Evolutionary conservation across 2,888 invertebrate species (phyloP), one percentile per base, ranked within the genome.

Genomic region (Alloplasta piceator): DNA sequence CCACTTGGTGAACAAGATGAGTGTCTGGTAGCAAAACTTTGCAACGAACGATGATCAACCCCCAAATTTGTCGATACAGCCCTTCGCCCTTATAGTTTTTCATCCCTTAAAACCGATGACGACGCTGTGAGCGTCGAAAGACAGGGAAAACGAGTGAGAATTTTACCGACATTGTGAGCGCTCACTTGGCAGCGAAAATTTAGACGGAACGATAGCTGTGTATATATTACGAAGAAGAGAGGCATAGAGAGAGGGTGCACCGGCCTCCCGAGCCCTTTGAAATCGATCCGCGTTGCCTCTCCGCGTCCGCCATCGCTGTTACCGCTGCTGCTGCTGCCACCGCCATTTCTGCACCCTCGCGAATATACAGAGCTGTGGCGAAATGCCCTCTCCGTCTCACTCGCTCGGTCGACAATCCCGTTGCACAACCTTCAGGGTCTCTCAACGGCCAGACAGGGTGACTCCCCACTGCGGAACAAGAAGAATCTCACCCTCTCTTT

Each of bases 101-200:
- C 70, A 41, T 14, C 7, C 58, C 46, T 6, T 46, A 61, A 10
- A 36, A 60, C 26, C 64, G 85, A 86, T 83, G 87, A 87, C 87
- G 80, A 80, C 83, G 16, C 89, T 88, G 90, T 43, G 89, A 85
- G 82, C 46, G 66, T 38, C 26, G n/a, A 38, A 38, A 16, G 46
- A 16, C n/a, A n/a, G n/a, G 43, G 56, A 16, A 26, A 52, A 39
- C 43, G 43, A 76, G 12, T 14, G 38, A 26, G 46, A 72, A 52
- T 56, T 77, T 71, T 64, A 43, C 68, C 48, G 10, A 16, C 56
- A 56, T 48, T 46, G 61, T 58, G 14, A 41, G 41, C 4, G 36
- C 43, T 63, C 52, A 46, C 43, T 61, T 61, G 41, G 68, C 38
- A 48, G 38, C 52, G 41, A 55, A 63, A 63, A 63, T 6, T 55